Conservation (phyloP, 2,113 vertebrate genomes). For the Paratilapia polleni region DNA sequence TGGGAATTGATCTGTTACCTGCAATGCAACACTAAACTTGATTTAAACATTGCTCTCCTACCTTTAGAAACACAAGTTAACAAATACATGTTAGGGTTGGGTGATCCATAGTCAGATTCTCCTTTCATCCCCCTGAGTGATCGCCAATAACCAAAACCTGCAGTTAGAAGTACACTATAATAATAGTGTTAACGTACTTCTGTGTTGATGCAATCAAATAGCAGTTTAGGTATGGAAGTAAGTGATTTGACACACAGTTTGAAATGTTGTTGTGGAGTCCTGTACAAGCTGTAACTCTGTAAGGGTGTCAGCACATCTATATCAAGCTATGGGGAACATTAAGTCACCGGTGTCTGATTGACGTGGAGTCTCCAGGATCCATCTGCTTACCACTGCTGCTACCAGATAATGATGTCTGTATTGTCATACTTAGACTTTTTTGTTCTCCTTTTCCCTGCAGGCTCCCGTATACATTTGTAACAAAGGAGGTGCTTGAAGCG, state of each 20-base stretch:
- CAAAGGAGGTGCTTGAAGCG: conserved; percentile 95
- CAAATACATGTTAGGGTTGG: too few species aligned
- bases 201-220: too few species aligned
- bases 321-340: neutral
- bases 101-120: too few species aligned
- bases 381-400: neutral
- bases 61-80: too few species aligned
- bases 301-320: neutral
- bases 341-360: neutral
- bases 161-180: too few species aligned
- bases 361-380: neutral
- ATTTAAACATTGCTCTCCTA: too few species aligned
- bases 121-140: too few species aligned
- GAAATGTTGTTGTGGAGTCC: neutral
- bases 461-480: conserved; percentile 95
- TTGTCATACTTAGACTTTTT: neutral
- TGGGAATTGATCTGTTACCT: too few species aligned
- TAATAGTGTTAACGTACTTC: too few species aligned
- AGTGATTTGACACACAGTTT: neutral
- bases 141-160: too few species aligned
- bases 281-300: neutral
- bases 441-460: conserved; percentile 70
- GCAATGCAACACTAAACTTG: too few species aligned
- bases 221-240: neutral
- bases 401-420: neutral